phyloP scores from a whole-genome alignment of 2,888 invertebrate genomes.

The Caradrina kadenii region DNA sequence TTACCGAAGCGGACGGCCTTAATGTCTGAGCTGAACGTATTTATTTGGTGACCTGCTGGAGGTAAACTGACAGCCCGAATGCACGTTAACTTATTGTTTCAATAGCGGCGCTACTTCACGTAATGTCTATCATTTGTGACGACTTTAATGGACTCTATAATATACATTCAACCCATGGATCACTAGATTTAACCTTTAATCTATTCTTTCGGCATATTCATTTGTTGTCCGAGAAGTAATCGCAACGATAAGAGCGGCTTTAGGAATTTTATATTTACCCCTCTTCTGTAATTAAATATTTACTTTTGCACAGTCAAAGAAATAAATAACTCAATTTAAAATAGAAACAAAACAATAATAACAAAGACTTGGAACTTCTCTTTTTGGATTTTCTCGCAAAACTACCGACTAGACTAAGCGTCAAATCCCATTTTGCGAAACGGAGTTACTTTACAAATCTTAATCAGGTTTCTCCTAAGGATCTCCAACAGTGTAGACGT shows the following conservation, averaged over 20 bases:
- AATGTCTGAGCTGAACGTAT: conserved; percentile 70
- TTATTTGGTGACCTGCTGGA: conserved; percentile 62
- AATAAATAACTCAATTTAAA: conserved; percentile 7
- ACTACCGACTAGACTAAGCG: conserved; percentile 15
- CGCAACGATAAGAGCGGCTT: background rate
- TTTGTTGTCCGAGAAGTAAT: conserved; percentile 12
- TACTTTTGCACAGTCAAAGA: background rate
- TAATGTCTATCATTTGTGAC: conserved; percentile 20
- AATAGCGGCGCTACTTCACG: conserved; percentile 9
- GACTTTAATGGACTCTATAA: conserved; percentile 14
- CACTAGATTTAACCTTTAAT: no score
- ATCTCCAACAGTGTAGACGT: conserved; percentile 24
- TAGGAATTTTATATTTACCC: background rate
- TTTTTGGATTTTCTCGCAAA: conserved; percentile 11
- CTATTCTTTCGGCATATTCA: background rate
- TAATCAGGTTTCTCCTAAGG: conserved; percentile 41
- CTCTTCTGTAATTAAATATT: no score
- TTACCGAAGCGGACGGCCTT: conserved; percentile 76
- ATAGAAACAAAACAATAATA: conserved; percentile 13
- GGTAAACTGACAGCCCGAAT: conserved; percentile 36
- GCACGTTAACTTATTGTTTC: conserved; percentile 33
- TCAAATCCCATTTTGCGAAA: conserved; percentile 29
- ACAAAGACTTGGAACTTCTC: conserved; percentile 11
- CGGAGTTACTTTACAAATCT: conserved; percentile 34
- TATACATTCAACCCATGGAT: background rate